These are phyloP conservation scores for Saturnia pavonia DNA, from an alignment of 2,888 invertebrate genomes.

Conservation along the genomic window DNA sequence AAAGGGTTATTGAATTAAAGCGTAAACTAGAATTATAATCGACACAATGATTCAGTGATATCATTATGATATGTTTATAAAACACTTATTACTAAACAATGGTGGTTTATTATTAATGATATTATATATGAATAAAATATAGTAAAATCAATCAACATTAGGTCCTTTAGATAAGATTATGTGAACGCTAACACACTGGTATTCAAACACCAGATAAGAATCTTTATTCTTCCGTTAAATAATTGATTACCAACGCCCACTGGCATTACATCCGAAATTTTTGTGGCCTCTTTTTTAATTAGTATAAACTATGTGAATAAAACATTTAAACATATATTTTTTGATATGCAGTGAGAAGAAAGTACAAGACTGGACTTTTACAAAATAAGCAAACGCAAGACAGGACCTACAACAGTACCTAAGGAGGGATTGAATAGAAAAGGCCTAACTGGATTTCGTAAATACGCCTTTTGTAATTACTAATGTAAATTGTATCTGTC, in stretches of 20 bases:
- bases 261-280: not conserved
- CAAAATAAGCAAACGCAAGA: no score
- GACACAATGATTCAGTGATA: not conserved
- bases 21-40: not conserved
- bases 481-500: no score
- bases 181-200: not conserved
- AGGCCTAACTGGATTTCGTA: no score
- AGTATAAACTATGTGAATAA: not conserved
- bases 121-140: not conserved
- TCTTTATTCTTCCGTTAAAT: conserved; percentile 7
- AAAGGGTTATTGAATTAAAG: not conserved
- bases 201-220: not conserved
- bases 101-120: no score
- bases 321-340: no score
- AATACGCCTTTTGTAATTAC: no score
- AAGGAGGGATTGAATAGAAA: no score
- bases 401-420: no score
- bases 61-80: not conserved
- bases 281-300: conserved; percentile 2
- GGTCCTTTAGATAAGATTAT: conserved; percentile 6
- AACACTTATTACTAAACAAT: not conserved
- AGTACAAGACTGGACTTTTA: no score
- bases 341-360: no score
- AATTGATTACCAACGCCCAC: conserved; percentile 10
- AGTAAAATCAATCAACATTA: conserved; percentile 1